Evolutionary conservation across 2,797 vertebrate genomes (phyloP).

Genomic region (Glossophaga mutica): DNA sequence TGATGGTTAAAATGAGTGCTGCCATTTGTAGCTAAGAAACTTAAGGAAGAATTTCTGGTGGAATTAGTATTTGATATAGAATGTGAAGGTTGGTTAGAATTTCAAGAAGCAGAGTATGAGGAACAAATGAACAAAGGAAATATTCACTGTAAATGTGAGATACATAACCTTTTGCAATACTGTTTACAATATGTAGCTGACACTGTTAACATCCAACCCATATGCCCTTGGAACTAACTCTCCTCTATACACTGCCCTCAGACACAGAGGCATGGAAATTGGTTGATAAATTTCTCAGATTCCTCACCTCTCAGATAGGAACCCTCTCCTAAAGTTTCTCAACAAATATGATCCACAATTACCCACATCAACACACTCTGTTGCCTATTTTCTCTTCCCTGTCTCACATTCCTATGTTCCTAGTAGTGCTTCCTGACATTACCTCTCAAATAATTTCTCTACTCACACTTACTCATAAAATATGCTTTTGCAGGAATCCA

Average conservation of each 20-base stretch:
- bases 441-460: constrained; percentile 8
- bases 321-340: neutral
- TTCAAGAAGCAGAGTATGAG: constrained; percentile 20
- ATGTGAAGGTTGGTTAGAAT: constrained; percentile 12
- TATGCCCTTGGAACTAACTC: neutral
- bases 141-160: neutral
- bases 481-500: neutral
- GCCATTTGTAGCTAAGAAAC: neutral
- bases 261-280: neutral
- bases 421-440: neutral
- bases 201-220: neutral
- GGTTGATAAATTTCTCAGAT: neutral
- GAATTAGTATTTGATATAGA: constrained; percentile 17
- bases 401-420: neutral
- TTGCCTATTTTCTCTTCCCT: constrained; percentile 3
- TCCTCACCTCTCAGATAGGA: neutral
- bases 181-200: neutral
- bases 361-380: neutral
- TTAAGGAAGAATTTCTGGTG: neutral
- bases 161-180: neutral
- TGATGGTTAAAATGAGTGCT: neutral
- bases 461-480: neutral
- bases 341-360: neutral
- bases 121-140: neutral
- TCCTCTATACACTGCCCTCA: neutral